Conservation (phyloP, 2,888 invertebrate genomes). For the Terebella lapidaria region DNA sequence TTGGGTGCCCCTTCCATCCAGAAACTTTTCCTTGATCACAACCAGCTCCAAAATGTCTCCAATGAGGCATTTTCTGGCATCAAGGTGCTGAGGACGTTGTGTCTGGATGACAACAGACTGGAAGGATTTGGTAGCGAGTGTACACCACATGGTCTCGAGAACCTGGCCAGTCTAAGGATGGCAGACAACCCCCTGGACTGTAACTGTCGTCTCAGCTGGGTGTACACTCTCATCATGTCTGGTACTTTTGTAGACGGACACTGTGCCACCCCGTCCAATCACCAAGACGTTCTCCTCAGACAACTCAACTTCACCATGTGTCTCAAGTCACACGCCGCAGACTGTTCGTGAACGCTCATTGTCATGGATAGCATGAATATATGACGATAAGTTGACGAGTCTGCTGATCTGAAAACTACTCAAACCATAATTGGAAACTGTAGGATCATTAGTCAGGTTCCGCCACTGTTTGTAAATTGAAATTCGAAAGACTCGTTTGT, state of each 20-base stretch:
- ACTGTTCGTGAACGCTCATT: too few relatives aligned
- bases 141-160: not conserved
- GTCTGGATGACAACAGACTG: not conserved
- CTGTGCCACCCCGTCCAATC: not conserved
- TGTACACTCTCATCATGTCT: not conserved
- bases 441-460: too few relatives aligned
- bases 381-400: too few relatives aligned
- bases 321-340: too few relatives aligned
- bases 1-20: not conserved
- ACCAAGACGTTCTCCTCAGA: not conserved
- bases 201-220: conserved; percentile 1
- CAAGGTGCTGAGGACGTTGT: not conserved
- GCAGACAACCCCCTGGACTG: conserved; percentile 1
- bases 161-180: not conserved
- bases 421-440: too few relatives aligned
- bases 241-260: not conserved
- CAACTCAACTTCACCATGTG: not conserved
- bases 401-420: too few relatives aligned
- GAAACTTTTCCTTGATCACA: not conserved
- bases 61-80: not conserved
- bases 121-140: not conserved
- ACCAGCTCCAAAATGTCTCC: not conserved
- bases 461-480: too few relatives aligned
- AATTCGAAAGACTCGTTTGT: too few relatives aligned
- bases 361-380: too few relatives aligned